Evolutionary conservation across 2,113 vertebrate species (phyloP).

Genomic region (human): GRCh38 chr3:160927001-160927500

Average conservation of each 20-base stretch:
- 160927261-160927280: slow-evolving; percentile 70
- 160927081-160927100: neutral
- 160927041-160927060: neutral
- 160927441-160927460: neutral
- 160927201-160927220: slow-evolving; percentile 82
- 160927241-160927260: slow-evolving; percentile 80
- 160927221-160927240: slow-evolving; percentile 80
- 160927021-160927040: slow-evolving; percentile 28
- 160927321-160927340: slow-evolving; percentile 78
- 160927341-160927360: slow-evolving; percentile 70
- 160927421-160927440: slow-evolving; percentile 38
- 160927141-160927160: slow-evolving; percentile 60
- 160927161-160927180: slow-evolving; percentile 70
- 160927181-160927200: slow-evolving; percentile 77
- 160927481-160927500: neutral
- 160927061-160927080: neutral
- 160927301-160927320: slow-evolving; percentile 83
- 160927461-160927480: neutral
- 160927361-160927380: slow-evolving; percentile 66
- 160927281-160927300: slow-evolving; percentile 79
- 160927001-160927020: slow-evolving; percentile 40
- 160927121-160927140: neutral
- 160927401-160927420: slow-evolving; percentile 35
- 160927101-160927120: neutral
- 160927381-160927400: slow-evolving; percentile 41